Base-by-base conservation (phyloP, 2,797 vertebrate genomes). In the Lepidocolaptes lacrymiger region DNA sequence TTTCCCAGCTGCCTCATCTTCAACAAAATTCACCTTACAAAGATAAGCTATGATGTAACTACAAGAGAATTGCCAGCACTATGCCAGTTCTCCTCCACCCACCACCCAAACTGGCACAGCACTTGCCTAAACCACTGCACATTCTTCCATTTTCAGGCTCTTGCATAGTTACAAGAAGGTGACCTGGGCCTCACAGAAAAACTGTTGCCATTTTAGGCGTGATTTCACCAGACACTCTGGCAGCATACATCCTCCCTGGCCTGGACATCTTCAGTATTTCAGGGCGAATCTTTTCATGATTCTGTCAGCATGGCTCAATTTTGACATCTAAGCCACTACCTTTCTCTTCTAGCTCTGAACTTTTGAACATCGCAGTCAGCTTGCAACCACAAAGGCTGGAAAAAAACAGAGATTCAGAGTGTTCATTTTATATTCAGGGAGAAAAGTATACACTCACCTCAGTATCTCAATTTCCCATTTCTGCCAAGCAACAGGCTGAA, bases 401-500 rank as follows among this genome's bases (percentile, higher is more conserved):
- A 93, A 85, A n/a, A n/a, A 85, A 3, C 1, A 3, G 17, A 34
- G 67, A 84, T 68, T 3, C 1, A 61, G 0, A 79, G 52, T 2
- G 2, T 34, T 80, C 56, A 34, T 24, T 80, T 76, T n/a, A 23
- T 43, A 43, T 24, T 59, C 62, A 51, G 30, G 24, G 44, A 87
- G 77, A 85, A 91, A 46, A 77, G 10, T 14, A 87, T 44, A 77
- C 21, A 44, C 16, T 74, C 66, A 85, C n/a, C 52, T 80, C 62
- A 21, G 51, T 43, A 88, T 27, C 52, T 26, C 26, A 77, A 54
- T 36, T 74, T 58, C 22, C 18, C 32, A 32, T 36, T 91, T 89
- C 88, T 78, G 62, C 90, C 81, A 91, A 92, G 88, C 78, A 92
- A 91, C 85, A 96, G 80, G 91, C 87, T 36, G 46, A 81, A 89